These are phyloP conservation scores for Lota lota DNA, from an alignment of 2,113 vertebrate genomes.

Conservation along the genomic window DNA sequence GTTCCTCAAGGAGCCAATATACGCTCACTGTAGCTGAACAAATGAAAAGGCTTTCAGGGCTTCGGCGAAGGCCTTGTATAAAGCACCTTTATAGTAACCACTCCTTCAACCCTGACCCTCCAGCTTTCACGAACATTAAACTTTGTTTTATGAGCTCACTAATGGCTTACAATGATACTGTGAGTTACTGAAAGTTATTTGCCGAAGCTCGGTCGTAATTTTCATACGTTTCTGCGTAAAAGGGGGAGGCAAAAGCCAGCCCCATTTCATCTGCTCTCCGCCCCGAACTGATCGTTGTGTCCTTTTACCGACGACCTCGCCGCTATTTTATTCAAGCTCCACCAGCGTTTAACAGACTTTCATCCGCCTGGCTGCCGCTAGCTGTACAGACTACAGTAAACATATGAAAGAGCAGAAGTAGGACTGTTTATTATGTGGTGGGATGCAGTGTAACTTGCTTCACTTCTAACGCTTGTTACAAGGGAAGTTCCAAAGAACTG, in stretches of 20 bases:
- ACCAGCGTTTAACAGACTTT: constrained; percentile 55
- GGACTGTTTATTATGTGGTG: constrained; percentile 20
- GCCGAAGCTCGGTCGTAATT: constrained; percentile 17
- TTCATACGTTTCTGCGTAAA: constrained; percentile 25
- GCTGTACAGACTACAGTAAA: constrained; percentile 54
- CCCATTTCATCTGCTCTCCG: background rate
- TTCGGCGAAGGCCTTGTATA: too few relatives aligned
- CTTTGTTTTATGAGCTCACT: constrained; percentile 24
- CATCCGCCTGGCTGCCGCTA: constrained; percentile 61
- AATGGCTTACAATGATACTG: constrained; percentile 18
- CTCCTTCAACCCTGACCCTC: background rate
- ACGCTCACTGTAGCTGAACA: too few relatives aligned
- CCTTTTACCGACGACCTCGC: constrained; percentile 19
- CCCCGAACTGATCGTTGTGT: constrained; percentile 16
- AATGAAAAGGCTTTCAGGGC: too few relatives aligned
- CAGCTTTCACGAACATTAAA: background rate
- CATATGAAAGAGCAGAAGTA: constrained; percentile 59
- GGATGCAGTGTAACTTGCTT: constrained; percentile 39
- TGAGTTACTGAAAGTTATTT: constrained; percentile 15
- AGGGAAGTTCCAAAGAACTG: too few relatives aligned
- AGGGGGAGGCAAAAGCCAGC: constrained; percentile 11
- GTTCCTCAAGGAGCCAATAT: too few relatives aligned
- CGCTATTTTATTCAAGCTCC: constrained; percentile 61
- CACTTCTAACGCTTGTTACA: constrained; percentile 60
- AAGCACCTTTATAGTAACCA: background rate